Base-by-base conservation (phyloP, 2,888 invertebrate genomes). In the Luperina nickerlii region DNA sequence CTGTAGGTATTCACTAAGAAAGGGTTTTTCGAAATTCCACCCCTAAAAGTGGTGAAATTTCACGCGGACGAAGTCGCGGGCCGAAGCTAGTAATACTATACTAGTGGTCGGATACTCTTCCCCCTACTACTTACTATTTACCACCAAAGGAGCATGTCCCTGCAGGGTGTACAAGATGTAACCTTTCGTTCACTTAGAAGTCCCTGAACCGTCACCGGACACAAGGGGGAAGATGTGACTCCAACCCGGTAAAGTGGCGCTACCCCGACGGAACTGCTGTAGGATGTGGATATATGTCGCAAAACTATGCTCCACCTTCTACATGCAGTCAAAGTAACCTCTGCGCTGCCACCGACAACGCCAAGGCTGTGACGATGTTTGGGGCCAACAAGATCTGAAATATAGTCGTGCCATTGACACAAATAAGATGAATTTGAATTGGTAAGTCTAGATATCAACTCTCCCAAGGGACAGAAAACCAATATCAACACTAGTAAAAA, bases 401-500 rank as follows among this genome's bases (percentile, higher is more conserved):
- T 24, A 24, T 9, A 11, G 11, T 60, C n/a, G n/a, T 60, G 5
- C 4, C 57, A 24, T 9, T 24, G 8, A 24, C 57, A n/a, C n/a
- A 4, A 57, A 57, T 11, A 60, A 57, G 57, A 57, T 57, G 24
- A 57, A n/a, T 57, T n/a, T n/a, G 24, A 48, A 68, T 27, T 13
- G 32, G 20, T 32, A 62, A 42, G 7, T 5, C n/a, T 27, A 20
- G 13, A 42, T 42, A 18, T 20, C n/a, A 54, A 3, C 5, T 24
- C 8, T 27, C 74, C 32, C 79, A 51, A 78, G 15, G 62, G 54
- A 70, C 11, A 63, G 38, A 51, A 48, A 57, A 24, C 27, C 54
- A 65, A 79, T 27, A 63, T 7, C 32, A 70, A 74, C 32, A 24
- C 57, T 73, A 75, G 62, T 63, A 75, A 80, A 80, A 76, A 68